Evolutionary conservation across 2,113 vertebrate species (phyloP).

Genomic region (Sebastes fasciatus): DNA sequence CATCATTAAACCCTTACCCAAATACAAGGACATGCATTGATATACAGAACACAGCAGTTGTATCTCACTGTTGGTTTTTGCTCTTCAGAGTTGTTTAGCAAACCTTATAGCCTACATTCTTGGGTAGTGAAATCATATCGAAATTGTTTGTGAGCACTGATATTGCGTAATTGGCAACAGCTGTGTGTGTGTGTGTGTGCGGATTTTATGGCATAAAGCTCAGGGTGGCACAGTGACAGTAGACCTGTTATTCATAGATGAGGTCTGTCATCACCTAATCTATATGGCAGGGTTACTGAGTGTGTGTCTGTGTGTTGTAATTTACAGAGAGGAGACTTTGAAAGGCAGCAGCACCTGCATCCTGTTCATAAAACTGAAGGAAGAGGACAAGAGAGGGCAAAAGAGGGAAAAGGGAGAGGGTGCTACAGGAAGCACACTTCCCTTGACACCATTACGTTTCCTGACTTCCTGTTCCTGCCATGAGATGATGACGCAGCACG

Average conservation of each 20-base stretch:
- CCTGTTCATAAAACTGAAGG: constrained; percentile 44
- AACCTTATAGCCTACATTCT: background rate
- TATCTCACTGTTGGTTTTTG: background rate
- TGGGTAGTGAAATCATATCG: background rate
- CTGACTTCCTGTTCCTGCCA: constrained; percentile 41
- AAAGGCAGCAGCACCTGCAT: constrained; percentile 58
- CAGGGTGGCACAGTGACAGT: background rate
- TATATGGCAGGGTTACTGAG: background rate
- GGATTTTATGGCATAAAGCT: background rate
- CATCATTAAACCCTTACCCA: constrained; percentile 19
- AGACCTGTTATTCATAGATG: background rate
- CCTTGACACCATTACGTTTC: constrained; percentile 62
- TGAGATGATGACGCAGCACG: constrained; percentile 29
- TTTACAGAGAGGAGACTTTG: background rate
- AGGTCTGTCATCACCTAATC: background rate
- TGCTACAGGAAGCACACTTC: constrained; percentile 62
- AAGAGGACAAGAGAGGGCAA: constrained; percentile 2
- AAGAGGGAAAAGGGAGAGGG: constrained; percentile 38
- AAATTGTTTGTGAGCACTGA: background rate
- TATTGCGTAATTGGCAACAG: background rate
- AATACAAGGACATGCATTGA: background rate
- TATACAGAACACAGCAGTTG: background rate
- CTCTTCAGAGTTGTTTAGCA: background rate
- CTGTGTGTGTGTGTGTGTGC: background rate
- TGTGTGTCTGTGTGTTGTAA: constrained; percentile 4